These are phyloP conservation scores for Episyrphus balteatus DNA, from an alignment of 1,140 invertebrate species.

Conservation along the genomic window DNA sequence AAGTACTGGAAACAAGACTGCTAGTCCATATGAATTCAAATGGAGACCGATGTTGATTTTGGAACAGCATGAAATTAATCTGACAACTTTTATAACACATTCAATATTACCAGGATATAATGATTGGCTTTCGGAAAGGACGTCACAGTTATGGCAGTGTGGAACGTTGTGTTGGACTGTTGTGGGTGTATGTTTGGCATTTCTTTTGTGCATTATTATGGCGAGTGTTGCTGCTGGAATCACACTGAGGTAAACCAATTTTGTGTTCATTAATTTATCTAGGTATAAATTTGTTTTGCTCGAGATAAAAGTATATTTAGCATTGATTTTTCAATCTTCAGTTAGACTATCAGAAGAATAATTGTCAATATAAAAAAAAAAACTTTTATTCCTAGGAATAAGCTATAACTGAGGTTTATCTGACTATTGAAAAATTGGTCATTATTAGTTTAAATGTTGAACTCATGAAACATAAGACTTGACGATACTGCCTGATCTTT, in stretches of 20 bases:
- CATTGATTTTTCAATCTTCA: too few species aligned
- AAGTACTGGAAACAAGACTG: neutral
- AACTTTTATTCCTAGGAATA: too few species aligned
- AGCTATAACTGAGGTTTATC: too few species aligned
- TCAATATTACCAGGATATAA: constrained; percentile 30
- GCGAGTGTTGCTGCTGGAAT: constrained; percentile 28
- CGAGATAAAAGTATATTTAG: too few species aligned
- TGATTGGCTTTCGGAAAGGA: constrained; percentile 30
- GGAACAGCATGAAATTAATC: constrained; percentile 15
- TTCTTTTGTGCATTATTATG: constrained; percentile 23
- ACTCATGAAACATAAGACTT: too few species aligned
- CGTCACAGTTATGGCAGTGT: constrained; percentile 27
- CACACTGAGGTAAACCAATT: constrained; percentile 21
- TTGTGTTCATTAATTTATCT: too few species aligned
- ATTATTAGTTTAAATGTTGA: too few species aligned
- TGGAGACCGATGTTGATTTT: constrained; percentile 33
- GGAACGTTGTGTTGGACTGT: constrained; percentile 34
- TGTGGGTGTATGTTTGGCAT: constrained; percentile 20
- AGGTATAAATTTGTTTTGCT: too few species aligned
- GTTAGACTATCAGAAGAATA: too few species aligned
- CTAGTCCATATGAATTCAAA: constrained; percentile 7
- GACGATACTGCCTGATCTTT: too few species aligned
- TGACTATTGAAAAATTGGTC: too few species aligned
- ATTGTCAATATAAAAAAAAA: too few species aligned
- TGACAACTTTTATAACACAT: constrained; percentile 23